Percentiles rank a stretch among this genome's conserved stretches.
phyloP scores from a whole-genome alignment of 2,113 vertebrate species.

The Panurus biarmicus region DNA sequence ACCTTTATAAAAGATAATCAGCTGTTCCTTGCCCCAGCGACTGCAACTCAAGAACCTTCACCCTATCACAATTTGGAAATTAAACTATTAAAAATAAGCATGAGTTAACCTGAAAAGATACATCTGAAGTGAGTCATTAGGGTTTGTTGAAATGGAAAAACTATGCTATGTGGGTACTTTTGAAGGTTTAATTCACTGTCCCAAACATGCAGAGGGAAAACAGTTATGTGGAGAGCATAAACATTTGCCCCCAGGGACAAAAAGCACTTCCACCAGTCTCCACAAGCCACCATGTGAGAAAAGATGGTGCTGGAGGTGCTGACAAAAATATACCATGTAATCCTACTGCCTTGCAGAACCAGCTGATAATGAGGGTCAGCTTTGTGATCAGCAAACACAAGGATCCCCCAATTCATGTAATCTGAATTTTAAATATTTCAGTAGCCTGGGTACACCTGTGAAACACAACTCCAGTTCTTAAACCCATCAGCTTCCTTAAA shows the following conservation, averaged over 20 bases:
- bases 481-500: not conserved
- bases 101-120: not conserved
- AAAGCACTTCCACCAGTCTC: not conserved
- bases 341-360: not conserved
- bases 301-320: not conserved
- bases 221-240: fast-evolving
- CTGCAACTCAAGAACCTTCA: not conserved
- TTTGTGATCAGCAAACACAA: not conserved
- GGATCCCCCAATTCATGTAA: not conserved
- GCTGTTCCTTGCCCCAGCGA: not conserved
- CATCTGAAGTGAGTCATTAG: not conserved
- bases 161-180: fast-evolving
- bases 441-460: not conserved
- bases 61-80: not conserved
- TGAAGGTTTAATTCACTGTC: not conserved
- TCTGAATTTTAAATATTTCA: not conserved
- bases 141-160: not conserved
- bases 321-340: not conserved
- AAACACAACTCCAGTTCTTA: not conserved
- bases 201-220: not conserved
- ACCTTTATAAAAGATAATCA: not conserved
- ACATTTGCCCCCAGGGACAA: not conserved
- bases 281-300: not conserved
- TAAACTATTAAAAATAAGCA: not conserved
- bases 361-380: not conserved